These are phyloP conservation scores for Caenorhabditis latens DNA, from an alignment of 1,140 invertebrate species.

Conservation along the genomic window DNA sequence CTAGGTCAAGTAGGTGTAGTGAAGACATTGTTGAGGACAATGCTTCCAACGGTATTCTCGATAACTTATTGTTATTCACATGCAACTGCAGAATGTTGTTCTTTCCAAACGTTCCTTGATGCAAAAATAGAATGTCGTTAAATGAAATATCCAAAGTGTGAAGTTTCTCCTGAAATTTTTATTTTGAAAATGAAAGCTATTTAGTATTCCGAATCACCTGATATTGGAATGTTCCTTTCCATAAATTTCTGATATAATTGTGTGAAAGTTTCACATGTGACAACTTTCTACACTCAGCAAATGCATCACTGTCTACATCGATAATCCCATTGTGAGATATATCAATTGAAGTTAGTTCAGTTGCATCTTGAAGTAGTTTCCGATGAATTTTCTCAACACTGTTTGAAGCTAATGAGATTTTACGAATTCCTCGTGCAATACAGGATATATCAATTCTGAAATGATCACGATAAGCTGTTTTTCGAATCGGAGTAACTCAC, in stretches of 20 bases:
- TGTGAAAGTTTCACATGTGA: slow-evolving; percentile 57
- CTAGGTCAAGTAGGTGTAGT: neutral
- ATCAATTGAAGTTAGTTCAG: slow-evolving; percentile 55
- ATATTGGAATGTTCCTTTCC: slow-evolving; percentile 60
- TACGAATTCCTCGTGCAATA: slow-evolving; percentile 27
- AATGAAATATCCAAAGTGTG: slow-evolving; percentile 51
- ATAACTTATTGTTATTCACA: slow-evolving; percentile 55
- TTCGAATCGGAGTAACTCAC: neutral
- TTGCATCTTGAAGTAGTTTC: slow-evolving; percentile 48
- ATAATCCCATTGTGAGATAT: slow-evolving; percentile 59
- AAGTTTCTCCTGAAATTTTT: slow-evolving; percentile 41
- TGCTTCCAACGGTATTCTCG: slow-evolving; percentile 56
- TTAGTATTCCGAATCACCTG: slow-evolving; percentile 36
- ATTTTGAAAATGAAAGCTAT: neutral
- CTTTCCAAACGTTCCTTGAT: slow-evolving; percentile 54
- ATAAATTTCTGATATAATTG: slow-evolving; percentile 54
- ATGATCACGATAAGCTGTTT: neutral
- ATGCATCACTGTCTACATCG: slow-evolving; percentile 54
- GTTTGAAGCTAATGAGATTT: slow-evolving; percentile 56
- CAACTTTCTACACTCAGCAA: slow-evolving; percentile 25
- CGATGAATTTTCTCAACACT: slow-evolving; percentile 54
- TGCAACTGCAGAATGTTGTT: slow-evolving; percentile 58
- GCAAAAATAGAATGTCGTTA: slow-evolving; percentile 47
- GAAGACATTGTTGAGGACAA: slow-evolving; percentile 20
- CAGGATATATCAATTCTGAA: slow-evolving; percentile 62